Conservation (phyloP, 2,888 invertebrate species). For the Tenthredo mesomela region DNA sequence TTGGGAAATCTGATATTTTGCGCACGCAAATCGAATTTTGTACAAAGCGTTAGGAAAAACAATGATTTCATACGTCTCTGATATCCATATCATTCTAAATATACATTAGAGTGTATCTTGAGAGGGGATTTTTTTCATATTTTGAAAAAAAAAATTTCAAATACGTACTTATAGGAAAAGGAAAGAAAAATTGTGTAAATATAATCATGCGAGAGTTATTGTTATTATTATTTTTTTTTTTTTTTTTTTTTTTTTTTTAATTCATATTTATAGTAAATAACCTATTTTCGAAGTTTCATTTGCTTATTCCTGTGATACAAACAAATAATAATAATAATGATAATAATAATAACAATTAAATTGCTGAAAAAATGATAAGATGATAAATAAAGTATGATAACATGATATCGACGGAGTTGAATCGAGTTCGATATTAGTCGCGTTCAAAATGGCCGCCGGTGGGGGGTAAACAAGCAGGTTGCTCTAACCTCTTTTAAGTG, state of each 20-base stretch:
- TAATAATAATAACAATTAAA: neutral
- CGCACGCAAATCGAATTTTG: too few relatives aligned
- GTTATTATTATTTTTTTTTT: neutral
- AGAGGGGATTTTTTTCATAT: neutral
- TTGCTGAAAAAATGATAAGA: neutral
- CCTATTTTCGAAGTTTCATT: neutral
- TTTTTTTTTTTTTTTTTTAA: too few relatives aligned
- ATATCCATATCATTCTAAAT: neutral
- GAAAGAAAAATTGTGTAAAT: neutral
- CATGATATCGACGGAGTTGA: conserved; percentile 25
- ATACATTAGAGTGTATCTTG: neutral
- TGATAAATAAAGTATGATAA: conserved; percentile 4
- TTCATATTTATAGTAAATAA: neutral
- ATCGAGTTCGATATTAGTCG: conserved; percentile 54
- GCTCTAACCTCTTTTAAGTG: conserved; percentile 69
- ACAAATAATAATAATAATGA: neutral
- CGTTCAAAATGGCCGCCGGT: conserved; percentile 71
- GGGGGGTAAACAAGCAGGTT: conserved; percentile 71
- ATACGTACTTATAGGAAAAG: too few relatives aligned
- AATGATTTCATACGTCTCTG: neutral
- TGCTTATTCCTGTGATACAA: neutral
- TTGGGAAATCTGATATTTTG: too few relatives aligned
- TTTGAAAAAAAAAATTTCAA: too few relatives aligned
- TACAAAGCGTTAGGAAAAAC: too few relatives aligned
- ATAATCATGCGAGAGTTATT: neutral